Conservation (phyloP, 37 sponge, comb jelly and placozoan species). For the Agelas oroides region DNA sequence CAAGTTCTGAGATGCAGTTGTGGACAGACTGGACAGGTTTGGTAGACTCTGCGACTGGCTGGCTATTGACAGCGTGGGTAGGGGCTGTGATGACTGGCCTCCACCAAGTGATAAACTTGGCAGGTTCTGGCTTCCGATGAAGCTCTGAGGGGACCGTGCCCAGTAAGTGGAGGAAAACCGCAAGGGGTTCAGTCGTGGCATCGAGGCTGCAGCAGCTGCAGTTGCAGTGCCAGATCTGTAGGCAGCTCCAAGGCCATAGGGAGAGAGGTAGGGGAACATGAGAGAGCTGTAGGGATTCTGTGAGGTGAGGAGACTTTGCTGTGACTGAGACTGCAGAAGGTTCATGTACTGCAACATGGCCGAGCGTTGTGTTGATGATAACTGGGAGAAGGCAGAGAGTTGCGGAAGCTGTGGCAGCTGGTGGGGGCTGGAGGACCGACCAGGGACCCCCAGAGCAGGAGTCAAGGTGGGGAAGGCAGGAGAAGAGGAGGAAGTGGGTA, state of each 20-base stretch:
- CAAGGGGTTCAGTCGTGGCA: slow-evolving; percentile 6
- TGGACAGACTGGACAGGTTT: background rate
- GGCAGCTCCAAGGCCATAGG: background rate
- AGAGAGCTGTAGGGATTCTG: background rate
- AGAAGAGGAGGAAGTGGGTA: background rate
- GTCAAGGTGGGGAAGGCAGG: background rate
- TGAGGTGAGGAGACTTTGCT: background rate
- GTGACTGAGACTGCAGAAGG: slow-evolving; percentile 2
- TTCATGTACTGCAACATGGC: slow-evolving; percentile 48
- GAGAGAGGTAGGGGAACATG: background rate
- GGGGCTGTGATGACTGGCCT: no score
- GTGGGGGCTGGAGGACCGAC: background rate
- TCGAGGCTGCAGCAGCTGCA: background rate
- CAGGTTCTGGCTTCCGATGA: background rate
- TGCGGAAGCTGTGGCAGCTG: slow-evolving; percentile 23
- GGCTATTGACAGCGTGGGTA: no score
- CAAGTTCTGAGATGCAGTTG: no score
- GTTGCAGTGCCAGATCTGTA: background rate
- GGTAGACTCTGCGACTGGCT: slow-evolving; percentile 5
- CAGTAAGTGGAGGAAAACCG: background rate
- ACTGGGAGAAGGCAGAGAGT: background rate
- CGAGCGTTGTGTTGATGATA: background rate
- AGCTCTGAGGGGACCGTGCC: background rate
- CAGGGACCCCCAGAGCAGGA: background rate
- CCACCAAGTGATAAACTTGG: background rate